A percentile compares a stretch with the other conserved stretches of the same genome.
These are phyloP conservation scores for Xanthorhoe spadicearia DNA, from an alignment of 2,888 invertebrate genomes.

Conservation along the genomic window DNA sequence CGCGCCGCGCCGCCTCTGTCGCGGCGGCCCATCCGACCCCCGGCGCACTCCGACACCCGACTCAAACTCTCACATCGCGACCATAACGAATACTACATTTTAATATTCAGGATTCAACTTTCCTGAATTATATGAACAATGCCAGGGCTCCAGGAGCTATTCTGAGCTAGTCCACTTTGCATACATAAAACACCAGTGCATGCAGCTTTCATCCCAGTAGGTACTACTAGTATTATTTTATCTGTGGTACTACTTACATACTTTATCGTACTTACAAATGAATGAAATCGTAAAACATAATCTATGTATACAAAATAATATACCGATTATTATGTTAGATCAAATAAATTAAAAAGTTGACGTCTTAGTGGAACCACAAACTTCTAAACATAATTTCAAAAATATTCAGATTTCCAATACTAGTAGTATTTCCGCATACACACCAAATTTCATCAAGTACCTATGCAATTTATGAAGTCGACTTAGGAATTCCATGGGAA, in stretches of 20 bases:
- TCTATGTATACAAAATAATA: too few species aligned
- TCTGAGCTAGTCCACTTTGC: neutral
- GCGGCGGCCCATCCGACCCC: constrained; percentile 39
- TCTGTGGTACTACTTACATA: too few species aligned
- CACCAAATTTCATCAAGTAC: neutral
- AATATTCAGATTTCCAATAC: too few species aligned
- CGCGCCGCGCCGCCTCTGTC: constrained; percentile 48
- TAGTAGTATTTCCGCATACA: too few species aligned
- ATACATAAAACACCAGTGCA: neutral
- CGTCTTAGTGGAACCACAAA: too few species aligned
- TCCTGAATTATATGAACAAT: neutral
- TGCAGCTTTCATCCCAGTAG: too few species aligned
- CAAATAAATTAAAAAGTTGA: too few species aligned
- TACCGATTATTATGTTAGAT: too few species aligned
- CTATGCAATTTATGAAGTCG: neutral
- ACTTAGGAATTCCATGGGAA: neutral
- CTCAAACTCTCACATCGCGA: constrained; percentile 27
- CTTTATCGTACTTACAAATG: too few species aligned
- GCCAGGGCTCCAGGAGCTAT: neutral
- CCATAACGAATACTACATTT: neutral
- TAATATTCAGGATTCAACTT: constrained; percentile 2
- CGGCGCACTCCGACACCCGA: constrained; percentile 34
- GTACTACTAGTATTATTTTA: too few species aligned
- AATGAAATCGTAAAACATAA: too few species aligned
- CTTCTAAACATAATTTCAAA: too few species aligned